Base-by-base conservation (phyloP, 2,797 vertebrate species). In the Calcarius lapponicus region DNA sequence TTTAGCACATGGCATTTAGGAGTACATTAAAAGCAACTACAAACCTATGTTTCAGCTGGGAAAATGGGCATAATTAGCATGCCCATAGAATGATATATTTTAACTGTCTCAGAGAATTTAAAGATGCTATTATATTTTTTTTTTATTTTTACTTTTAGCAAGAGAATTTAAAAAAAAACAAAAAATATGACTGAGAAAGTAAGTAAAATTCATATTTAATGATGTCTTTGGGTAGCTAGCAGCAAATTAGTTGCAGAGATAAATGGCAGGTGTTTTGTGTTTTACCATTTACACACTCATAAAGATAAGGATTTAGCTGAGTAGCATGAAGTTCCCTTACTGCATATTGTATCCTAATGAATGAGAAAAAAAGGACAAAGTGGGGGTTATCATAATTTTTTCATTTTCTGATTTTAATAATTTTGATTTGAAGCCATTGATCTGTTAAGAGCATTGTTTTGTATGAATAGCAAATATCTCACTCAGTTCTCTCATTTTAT, bases 41-140 rank as follows among this genome's bases (percentile, higher is more conserved):
- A 88, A 74, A 65, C 17, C 34, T 38, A 32, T 83, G 66, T 86
- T 95, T 91, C 56, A 92, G 12, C 38, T n/a, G 42, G 45, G 54
- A 83, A 96, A 95, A 92, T 83, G 29, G 36, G 40, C 73, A 82
- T 88, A 92, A 79, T 90, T 95, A 94, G 24, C 53, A 67, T 61
- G 56, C 54, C 36, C 38, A 40, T 80, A 29, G 65, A 80, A 28
- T 83, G 56, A 73, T 74, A 58, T 40, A 67, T 80, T 66, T 79
- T 80, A 70, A 45, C 64, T 45, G 58, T 72, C 38, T 47, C 32
- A 21, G 16, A 18, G 16, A 13, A 42, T 31, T 86, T 92, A 71
- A 54, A 88, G 22, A 45, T 43, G 17, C 8, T 36, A 9, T 36
- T 50, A 17, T 38, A 1, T 42, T 42, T 29, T 31, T 31, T 47